These are phyloP conservation scores for Chamaetylas fuelleborni DNA, from an alignment of 2,113 vertebrate species.

Conservation along the genomic window DNA sequence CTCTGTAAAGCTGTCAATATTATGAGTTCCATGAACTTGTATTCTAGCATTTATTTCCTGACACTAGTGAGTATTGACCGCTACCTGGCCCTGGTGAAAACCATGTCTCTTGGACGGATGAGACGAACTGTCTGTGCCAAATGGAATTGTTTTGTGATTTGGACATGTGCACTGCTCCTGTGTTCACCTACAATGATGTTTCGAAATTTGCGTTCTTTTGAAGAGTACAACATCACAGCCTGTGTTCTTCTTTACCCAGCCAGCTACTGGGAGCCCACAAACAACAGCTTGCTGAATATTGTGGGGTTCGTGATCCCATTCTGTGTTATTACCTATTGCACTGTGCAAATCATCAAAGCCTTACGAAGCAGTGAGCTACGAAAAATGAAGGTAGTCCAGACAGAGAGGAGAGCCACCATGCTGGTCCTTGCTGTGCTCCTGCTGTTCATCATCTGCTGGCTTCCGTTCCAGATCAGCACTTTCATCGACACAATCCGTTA, in stretches of 20 bases:
- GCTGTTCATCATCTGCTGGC: constrained; percentile 86
- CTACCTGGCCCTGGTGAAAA: constrained; percentile 89
- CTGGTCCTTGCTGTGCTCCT: constrained; percentile 83
- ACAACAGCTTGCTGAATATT: constrained; percentile 76
- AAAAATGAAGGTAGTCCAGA: constrained; percentile 67
- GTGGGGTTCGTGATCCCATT: constrained; percentile 86
- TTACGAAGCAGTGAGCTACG: constrained; percentile 72
- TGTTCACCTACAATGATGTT: constrained; percentile 79
- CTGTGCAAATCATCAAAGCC: constrained; percentile 77
- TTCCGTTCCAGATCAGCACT: constrained; percentile 82
- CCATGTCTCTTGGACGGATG: constrained; percentile 87
- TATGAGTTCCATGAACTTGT: constrained; percentile 81
- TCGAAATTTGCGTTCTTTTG: constrained; percentile 55
- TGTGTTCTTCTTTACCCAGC: constrained; percentile 80
- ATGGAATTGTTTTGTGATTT: constrained; percentile 81
- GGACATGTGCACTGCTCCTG: constrained; percentile 80
- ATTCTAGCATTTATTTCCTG: constrained; percentile 88
- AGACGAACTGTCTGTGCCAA: constrained; percentile 83
- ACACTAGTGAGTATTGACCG: constrained; percentile 91
- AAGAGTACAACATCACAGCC: constrained; percentile 58
- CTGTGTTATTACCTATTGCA: constrained; percentile 82
- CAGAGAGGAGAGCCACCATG: constrained; percentile 78
- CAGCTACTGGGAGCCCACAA: constrained; percentile 38
- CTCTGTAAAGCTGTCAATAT: constrained; percentile 85
- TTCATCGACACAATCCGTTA: constrained; percentile 76